Evolutionary conservation across 2,888 invertebrate genomes (phyloP).

Genomic region (Dioctria linearis): DNA sequence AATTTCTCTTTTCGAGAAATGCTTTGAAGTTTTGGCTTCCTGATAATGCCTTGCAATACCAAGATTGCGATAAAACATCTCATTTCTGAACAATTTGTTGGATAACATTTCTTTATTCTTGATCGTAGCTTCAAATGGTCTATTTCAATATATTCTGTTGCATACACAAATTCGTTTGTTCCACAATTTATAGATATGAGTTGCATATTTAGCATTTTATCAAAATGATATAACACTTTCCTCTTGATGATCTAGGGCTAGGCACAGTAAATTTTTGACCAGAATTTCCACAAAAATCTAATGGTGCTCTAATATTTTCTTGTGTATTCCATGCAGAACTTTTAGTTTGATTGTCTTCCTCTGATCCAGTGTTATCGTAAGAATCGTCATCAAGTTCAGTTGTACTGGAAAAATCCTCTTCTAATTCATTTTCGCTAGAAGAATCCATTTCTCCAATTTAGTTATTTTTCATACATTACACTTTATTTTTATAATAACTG

Average conservation of each 20-base stretch:
- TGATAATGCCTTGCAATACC: constrained; percentile 1
- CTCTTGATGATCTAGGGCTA: not conserved
- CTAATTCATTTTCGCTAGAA: no score
- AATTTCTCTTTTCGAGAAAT: constrained; percentile 14
- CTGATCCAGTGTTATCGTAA: no score
- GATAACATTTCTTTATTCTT: not conserved
- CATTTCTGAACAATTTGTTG: constrained; percentile 15
- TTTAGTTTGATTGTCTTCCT: no score
- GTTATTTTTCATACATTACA: no score
- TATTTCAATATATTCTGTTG: constrained; percentile 14
- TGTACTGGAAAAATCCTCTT: no score
- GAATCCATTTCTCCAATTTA: no score
- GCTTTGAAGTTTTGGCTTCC: constrained; percentile 12
- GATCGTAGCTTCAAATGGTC: not conserved
- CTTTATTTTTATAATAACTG: no score
- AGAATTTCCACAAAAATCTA: constrained; percentile 4
- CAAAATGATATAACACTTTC: constrained; percentile 7
- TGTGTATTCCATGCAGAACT: no score
- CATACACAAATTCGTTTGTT: constrained; percentile 15
- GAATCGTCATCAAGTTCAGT: no score
- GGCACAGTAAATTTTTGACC: not conserved
- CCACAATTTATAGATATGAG: not conserved
- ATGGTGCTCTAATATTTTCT: constrained; percentile 4
- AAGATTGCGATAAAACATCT: constrained; percentile 14
- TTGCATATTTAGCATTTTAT: not conserved